Evolutionary conservation across 1,140 invertebrate genomes (phyloP).

Genomic region (Mylabris phalerata): DNA sequence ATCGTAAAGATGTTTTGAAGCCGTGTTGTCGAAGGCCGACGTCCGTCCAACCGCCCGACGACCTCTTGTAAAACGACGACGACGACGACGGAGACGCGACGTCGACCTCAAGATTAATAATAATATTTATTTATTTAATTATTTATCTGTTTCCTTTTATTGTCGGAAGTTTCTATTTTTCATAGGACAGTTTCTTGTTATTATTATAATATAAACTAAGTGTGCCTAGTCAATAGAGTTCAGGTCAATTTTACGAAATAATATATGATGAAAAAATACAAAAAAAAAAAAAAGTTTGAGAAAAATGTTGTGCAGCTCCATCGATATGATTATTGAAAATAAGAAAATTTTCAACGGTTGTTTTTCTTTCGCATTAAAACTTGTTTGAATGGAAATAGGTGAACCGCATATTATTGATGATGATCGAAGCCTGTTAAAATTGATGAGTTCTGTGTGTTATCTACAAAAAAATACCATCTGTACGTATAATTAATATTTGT

Average conservation of each 20-base stretch:
- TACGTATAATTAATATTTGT: no score
- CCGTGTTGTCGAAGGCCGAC: slow-evolving; percentile 31
- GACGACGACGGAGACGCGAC: neutral
- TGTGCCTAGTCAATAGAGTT: slow-evolving; percentile 45
- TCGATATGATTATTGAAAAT: slow-evolving; percentile 25
- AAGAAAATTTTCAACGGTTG: no score
- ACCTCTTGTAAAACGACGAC: no score
- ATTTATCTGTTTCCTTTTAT: slow-evolving; percentile 39
- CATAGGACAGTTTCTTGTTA: slow-evolving; percentile 45
- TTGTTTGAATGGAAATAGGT: neutral
- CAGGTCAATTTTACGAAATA: slow-evolving; percentile 42
- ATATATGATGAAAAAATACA: slow-evolving; percentile 26
- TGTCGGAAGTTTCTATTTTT: slow-evolving; percentile 45
- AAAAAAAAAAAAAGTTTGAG: slow-evolving; percentile 17
- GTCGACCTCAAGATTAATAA: slow-evolving; percentile 15
- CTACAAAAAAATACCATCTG: no score
- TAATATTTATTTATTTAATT: slow-evolving; percentile 23
- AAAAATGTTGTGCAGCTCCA: slow-evolving; percentile 34
- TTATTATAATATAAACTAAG: slow-evolving; percentile 39
- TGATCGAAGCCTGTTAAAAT: no score
- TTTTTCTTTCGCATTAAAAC: no score
- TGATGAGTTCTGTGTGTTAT: no score
- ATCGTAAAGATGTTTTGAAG: slow-evolving; percentile 15
- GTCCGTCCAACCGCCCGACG: neutral
- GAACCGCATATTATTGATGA: neutral